phyloP scores from a whole-genome alignment of 2,113 vertebrate genomes.

The Aegithalos caudatus region DNA sequence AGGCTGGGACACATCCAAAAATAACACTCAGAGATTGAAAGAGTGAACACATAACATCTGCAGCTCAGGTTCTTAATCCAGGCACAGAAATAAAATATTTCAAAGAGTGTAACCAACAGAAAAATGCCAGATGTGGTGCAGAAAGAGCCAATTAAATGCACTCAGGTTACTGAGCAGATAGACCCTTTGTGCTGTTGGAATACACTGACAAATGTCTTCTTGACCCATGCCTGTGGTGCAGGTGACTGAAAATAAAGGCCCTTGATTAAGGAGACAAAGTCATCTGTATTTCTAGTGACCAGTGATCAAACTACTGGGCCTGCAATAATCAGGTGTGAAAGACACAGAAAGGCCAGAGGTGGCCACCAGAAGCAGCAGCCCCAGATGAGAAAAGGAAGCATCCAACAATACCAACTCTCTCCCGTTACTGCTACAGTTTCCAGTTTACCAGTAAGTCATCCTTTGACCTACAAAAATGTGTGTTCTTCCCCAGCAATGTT shows the following conservation, averaged over 20 bases:
- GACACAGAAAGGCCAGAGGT: rapidly evolving
- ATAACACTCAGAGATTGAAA: neutral
- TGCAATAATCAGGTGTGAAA: neutral
- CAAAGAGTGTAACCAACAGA: neutral
- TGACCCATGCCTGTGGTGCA: neutral
- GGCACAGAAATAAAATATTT: neutral
- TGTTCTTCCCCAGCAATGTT: neutral
- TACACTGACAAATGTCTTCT: neutral
- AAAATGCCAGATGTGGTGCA: rapidly evolving
- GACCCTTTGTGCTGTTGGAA: neutral
- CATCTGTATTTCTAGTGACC: neutral
- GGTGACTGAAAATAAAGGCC: neutral
- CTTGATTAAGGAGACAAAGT: neutral
- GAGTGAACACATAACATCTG: neutral
- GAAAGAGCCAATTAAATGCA: neutral
- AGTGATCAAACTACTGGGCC: neutral
- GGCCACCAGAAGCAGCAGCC: neutral
- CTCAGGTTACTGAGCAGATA: neutral
- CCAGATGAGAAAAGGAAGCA: neutral
- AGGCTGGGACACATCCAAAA: neutral
- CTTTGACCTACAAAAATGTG: neutral
- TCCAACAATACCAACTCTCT: neutral
- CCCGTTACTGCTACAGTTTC: neutral
- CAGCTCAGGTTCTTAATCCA: neutral
- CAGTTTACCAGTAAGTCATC: neutral